Percentiles rank a stretch among this genome's conserved stretches.
Conservation (phyloP, 2,797 vertebrate genomes). For the Phylloscopus collybita region DNA sequence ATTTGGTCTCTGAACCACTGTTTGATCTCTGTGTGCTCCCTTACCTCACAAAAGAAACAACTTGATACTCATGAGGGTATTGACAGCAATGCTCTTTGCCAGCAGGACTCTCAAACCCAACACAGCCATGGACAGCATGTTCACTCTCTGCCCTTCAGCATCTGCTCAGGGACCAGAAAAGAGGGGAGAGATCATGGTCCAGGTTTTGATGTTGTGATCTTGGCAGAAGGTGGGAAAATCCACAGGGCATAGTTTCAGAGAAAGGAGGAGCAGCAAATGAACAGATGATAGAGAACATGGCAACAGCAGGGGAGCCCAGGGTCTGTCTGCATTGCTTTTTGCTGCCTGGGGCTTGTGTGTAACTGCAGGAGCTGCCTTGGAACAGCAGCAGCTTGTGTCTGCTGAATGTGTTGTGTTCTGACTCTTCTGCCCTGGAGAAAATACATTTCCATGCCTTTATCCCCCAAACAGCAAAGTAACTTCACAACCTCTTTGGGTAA, state of each 20-base stretch:
- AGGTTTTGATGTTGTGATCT: background rate
- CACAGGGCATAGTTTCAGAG: too few relatives aligned
- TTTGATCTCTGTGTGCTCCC: background rate
- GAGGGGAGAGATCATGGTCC: background rate
- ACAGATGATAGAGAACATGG: background rate
- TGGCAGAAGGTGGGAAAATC: background rate
- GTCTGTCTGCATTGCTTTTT: background rate
- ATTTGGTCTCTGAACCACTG: too few relatives aligned
- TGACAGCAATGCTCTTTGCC: background rate
- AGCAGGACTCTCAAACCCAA: conserved; percentile 71
- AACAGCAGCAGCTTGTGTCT: background rate
- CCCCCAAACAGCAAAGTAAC: background rate
- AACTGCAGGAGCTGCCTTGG: background rate
- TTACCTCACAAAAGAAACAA: background rate
- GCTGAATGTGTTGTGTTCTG: background rate
- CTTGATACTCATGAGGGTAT: background rate
- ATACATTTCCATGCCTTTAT: background rate
- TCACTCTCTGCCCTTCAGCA: conserved; percentile 8
- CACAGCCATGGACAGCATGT: conserved; percentile 66
- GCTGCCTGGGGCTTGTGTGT: background rate
- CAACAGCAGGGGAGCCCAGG: background rate
- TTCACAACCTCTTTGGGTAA: background rate
- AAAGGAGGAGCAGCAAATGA: too few relatives aligned
- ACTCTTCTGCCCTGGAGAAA: background rate
- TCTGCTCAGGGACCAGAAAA: background rate